phyloP scores from a whole-genome alignment of 2,888 invertebrate genomes.

The Frankliniella fusca region DNA sequence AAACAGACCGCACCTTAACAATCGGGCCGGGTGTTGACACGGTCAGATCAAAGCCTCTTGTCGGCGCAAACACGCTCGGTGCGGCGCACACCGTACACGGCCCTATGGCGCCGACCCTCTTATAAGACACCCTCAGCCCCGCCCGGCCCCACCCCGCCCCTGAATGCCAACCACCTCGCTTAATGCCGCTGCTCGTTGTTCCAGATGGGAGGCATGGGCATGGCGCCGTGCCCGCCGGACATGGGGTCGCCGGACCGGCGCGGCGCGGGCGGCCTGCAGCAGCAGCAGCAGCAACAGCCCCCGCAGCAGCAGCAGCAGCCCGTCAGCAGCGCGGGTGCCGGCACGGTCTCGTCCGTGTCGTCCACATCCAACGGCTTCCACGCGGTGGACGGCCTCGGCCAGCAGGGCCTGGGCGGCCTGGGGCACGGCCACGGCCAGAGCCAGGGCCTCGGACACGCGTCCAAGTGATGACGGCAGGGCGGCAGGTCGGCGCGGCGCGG shows the following conservation, averaged over 20 bases:
- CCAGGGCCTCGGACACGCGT: not conserved
- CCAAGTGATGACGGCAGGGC: conserved; percentile 12
- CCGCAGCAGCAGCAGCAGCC: not conserved
- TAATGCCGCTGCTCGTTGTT: not conserved
- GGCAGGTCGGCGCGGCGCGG: conserved; percentile 6
- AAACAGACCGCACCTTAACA: not conserved
- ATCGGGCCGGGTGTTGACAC: conserved; percentile 4
- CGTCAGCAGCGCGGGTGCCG: not conserved
- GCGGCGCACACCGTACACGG: not conserved
- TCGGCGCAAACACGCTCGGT: not conserved
- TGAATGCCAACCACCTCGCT: not conserved
- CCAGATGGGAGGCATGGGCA: conserved; percentile 3
- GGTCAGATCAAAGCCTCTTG: not conserved
- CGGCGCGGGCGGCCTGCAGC: not conserved
- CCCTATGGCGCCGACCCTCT: not conserved
- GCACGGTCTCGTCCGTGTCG: not conserved
- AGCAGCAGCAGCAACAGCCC: not conserved
- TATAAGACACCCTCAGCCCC: not conserved
- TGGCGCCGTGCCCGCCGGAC: not conserved
- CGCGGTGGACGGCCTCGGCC: not conserved
- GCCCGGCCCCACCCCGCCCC: not conserved
- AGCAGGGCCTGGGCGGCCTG: not conserved
- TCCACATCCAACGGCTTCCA: conserved; percentile 2
- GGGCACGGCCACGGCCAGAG: not conserved
- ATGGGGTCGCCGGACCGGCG: not conserved